Evolutionary conservation across 1,140 invertebrate species (phyloP), one percentile per base, ranked within the genome.

Genomic region (Drosophila lacertosa): DNA sequence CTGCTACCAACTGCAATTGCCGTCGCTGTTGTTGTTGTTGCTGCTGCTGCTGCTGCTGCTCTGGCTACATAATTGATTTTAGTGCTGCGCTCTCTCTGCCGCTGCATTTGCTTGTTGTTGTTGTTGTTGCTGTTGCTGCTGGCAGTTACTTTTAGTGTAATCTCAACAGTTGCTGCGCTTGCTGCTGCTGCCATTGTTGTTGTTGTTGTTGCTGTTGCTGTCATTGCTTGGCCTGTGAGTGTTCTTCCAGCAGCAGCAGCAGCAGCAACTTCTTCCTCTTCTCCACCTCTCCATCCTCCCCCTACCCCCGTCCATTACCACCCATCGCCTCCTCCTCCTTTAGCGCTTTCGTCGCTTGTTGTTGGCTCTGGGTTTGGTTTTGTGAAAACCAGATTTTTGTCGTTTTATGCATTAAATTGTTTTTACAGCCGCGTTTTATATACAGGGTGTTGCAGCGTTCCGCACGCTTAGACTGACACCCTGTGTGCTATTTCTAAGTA

Each of bases 391-490:
- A 86, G 81, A 86, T 86, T 86, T 86, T 86, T 81, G 81, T 86
- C 82, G 81, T 86, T 86, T 86, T 86, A 81, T 86, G 82, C 81
- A 86, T 86, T 86, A 86, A 81, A 86, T 86, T 86, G 81, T 86
- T 86, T 86, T 86, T 88, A 86, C 82, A 86, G 82, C 81, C 81
- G 81, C 73, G 70, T 80, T 86, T 86, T 72, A 58, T 37, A 64
- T 77, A 86, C 72, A 84, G 81, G 80, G 80, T 84, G 75, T 2
- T 26, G 13, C 62, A 32, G 15, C 18, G 18, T 5, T 20, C 0
- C 13, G 5, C 3, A 26, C n/a, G n/a, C n/a, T 20, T 7, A 33
- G 45, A 33, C 20, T 24, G 11, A 45, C 26, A 7, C 26, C 26
- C 26, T 29, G 26, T 29, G n/a, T n/a, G n/a, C n/a, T n/a, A n/a